Base-by-base conservation (phyloP, 2,113 vertebrate species). In the Nerophis ophidion region DNA sequence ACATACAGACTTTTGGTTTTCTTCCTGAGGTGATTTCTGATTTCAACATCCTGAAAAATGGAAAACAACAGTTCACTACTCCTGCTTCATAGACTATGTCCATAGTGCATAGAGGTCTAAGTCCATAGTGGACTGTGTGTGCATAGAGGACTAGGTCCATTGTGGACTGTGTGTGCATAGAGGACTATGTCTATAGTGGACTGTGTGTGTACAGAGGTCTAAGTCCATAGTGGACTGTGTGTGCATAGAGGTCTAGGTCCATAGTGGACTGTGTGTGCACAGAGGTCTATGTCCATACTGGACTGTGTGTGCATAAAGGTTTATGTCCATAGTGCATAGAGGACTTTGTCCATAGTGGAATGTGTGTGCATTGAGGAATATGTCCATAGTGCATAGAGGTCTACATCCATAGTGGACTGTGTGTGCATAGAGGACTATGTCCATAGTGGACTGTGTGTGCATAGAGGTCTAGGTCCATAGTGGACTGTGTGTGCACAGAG, bases 1-100 rank as follows among this genome's bases (percentile, higher is more conserved):
- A 94, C 94, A 51, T 89, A 97, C 95, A 97, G 75, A 75, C 76
- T 94, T 77, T 84, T 93, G 72, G 88, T 90, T 68, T 83, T 92
- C 74, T 90, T 92, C 87, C 87, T 86, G 51, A 84, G 84, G 9
- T 56, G 66, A 40, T 70, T 66, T 7, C 60, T 71, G 40, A 36
- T 19, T 12, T 75, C 76, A 1, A 26, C 8, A 38, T 63, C 71
- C 84, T 86, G 63, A 53, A 65, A 57, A 59, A 60, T 33, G 61
- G 51, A 59, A 58, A 4, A 63, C 44, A 45, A 15, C 14, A 7
- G 4, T 8, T 34, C 15, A 54, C 15, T 1, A 36, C 14, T 36
- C 14, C 7, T 33, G 33, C 13, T 2, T 52, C 19, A n/a, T n/a
- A 47, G 38, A 40, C 38, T 40, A 40, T 40, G 38, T 40, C 8